Conservation (phyloP, 2,888 invertebrate species). For the Leucophenga montana region DNA sequence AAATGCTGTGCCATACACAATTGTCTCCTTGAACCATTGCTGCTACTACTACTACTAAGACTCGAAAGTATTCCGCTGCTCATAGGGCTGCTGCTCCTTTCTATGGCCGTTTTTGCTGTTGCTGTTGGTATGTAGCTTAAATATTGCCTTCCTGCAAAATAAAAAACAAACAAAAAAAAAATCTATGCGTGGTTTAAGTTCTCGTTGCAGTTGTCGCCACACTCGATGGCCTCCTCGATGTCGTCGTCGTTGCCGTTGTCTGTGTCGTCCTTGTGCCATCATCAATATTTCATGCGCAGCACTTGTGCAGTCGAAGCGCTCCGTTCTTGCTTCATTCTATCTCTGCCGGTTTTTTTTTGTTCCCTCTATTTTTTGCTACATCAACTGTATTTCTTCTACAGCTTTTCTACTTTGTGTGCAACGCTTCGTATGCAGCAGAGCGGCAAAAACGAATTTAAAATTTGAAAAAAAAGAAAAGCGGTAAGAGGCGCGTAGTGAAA, state of each 20-base stretch:
- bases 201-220: constrained; percentile 9
- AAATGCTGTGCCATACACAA: too few relatives aligned
- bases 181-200: too few relatives aligned
- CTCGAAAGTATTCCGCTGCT: neutral
- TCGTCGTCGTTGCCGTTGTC: neutral
- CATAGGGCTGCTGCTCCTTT: neutral
- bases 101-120: constrained; percentile 10
- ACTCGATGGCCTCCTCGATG: neutral
- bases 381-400: neutral
- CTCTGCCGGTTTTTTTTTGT: constrained; percentile 15
- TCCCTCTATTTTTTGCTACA: neutral
- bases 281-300: constrained; percentile 44
- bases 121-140: neutral
- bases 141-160: neutral
- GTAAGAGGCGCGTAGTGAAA: neutral
- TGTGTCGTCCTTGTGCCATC: constrained; percentile 38
- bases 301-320: constrained; percentile 28
- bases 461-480: neutral
- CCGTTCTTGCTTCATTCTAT: constrained; percentile 27
- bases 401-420: neutral
- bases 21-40: too few relatives aligned
- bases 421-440: neutral
- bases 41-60: too few relatives aligned
- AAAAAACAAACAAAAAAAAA: too few relatives aligned
- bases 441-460: neutral